Evolutionary conservation across 2,797 vertebrate genomes (phyloP), one percentile per base, ranked within the genome.

Genomic region (Eospalax fontanierii): DNA sequence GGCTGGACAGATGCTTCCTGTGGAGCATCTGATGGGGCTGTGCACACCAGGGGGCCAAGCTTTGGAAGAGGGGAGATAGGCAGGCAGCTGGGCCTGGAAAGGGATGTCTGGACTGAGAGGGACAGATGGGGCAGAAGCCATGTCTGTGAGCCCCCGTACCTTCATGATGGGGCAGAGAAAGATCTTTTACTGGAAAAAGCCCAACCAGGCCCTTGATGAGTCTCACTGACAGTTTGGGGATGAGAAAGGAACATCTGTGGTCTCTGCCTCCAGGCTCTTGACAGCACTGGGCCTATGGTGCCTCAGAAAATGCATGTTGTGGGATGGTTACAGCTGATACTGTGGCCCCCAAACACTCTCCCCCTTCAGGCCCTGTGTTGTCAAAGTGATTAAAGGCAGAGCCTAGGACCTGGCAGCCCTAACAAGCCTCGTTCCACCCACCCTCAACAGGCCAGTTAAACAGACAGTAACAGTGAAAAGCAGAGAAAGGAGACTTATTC

Each of bases 1-100:
- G 94, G 94, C 92, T 97, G 90, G 96, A 89, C 97, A 97, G 96
- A 96, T 90, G 96, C 95, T 97, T 97, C 97, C 97, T 97, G 93
- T 97, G 96, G 95, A 97, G 95, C 96, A 91, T 90, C 97, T 96
- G 66, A 71, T 18, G 26, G 26, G 10, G 35, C 0, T 22, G 46
- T 54, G 26, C 14, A 21, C 59, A 28, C 8, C 14, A 54, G 4
- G 54, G 0, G 21, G 90, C 46, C 35, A 68, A 7, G 54, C 83
- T 43, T 5, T 11, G 11, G 26, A 21, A 26, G 4, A 10, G 63
- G n/a, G 30, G 0, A 19, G 21, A 43, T 43, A 35, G 50, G 18
- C 26, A n/a, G 50, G 7, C 24, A 30, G 7, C 61, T 0, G 10
- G 14, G 18, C 22, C 28, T 1, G n/a, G 66, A n/a, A 19, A 8